These are phyloP conservation scores for Trissolcus japonicus DNA, from an alignment of 2,888 invertebrate species.

Conservation along the genomic window DNA sequence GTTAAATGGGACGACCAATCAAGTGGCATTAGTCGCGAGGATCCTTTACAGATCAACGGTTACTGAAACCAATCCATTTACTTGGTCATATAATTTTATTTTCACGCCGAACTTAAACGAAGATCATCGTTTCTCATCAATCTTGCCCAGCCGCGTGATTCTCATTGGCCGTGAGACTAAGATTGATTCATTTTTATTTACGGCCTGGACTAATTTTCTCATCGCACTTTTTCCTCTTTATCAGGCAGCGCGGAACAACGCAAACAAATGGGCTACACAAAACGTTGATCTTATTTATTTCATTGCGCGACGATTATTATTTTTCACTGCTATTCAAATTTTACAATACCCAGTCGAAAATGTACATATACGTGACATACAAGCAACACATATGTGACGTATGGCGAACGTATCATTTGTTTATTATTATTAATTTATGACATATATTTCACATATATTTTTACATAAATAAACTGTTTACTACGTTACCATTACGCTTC, in stretches of 20 bases:
- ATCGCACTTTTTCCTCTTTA: neutral
- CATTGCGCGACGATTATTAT: neutral
- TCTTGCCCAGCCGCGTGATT: constrained; percentile 32
- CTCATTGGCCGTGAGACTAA: constrained; percentile 26
- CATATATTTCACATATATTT: constrained; percentile 8
- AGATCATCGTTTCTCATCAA: constrained; percentile 48
- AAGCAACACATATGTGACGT: no score
- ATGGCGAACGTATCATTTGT: no score
- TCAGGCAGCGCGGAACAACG: neutral
- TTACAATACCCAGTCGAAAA: neutral
- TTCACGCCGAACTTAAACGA: constrained; percentile 38
- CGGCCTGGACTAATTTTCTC: constrained; percentile 21
- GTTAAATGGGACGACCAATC: constrained; percentile 42
- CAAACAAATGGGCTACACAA: neutral
- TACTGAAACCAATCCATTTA: constrained; percentile 45
- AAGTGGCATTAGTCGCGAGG: constrained; percentile 36
- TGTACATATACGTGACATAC: no score
- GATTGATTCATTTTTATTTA: constrained; percentile 49
- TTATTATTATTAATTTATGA: no score
- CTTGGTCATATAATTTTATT: constrained; percentile 46
- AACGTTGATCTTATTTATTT: neutral
- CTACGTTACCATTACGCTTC: constrained; percentile 21
- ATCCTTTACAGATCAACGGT: constrained; percentile 46
- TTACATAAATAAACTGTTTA: constrained; percentile 23
- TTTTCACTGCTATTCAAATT: neutral